Base-by-base conservation (phyloP, 1,140 invertebrate genomes). In the Trissolcus basalis region DNA sequence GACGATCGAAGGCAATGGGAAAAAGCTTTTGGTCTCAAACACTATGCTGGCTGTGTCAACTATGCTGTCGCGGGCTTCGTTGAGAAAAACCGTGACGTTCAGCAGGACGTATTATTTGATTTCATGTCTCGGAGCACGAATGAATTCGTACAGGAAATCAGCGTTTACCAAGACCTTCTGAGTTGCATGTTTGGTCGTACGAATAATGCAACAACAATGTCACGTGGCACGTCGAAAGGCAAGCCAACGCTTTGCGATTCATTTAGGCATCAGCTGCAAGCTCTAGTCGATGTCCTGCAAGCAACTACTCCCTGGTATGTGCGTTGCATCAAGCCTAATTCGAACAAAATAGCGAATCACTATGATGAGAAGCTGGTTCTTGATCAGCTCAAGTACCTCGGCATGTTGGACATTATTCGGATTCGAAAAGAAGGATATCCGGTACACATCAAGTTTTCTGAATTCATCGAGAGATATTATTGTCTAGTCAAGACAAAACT, bases 231-330 rank as follows among this genome's bases (percentile, higher is more conserved):
- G 0, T 94, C 94, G 11, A 96, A 97, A 87, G 95, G 95, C 0
- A 96, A 96, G 83, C 96, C 96, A 0, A 98, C 96, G 0, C 96
- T 98, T 1, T 96, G 95, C 48, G 97, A 98, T 86, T 96, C 95
- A 0, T 98, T 98, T 83, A 91, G 97, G 47, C 92, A 95, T 65
- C 96, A 98, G 82, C 86, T 98, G 32, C 96, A 96, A 88, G 93
- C 96, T 8, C 88, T 98, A 11, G 96, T 98, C 1, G 96, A 98
- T 82, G 95, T 98, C 55, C 88, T 98, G 2, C 95, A 97, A 84
- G 93, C 92, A 11, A 97, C 96, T 4, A 97, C 96, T 51, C 96
- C 96, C 7, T 98, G 96, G 97, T 97, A 98, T 89, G 96, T 97
- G 0, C 90, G 97, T 6, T 98, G 97, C 83, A 97, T 98, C 72